phyloP scores from a whole-genome alignment of 2,113 vertebrate genomes.

The Notiomystis cincta region DNA sequence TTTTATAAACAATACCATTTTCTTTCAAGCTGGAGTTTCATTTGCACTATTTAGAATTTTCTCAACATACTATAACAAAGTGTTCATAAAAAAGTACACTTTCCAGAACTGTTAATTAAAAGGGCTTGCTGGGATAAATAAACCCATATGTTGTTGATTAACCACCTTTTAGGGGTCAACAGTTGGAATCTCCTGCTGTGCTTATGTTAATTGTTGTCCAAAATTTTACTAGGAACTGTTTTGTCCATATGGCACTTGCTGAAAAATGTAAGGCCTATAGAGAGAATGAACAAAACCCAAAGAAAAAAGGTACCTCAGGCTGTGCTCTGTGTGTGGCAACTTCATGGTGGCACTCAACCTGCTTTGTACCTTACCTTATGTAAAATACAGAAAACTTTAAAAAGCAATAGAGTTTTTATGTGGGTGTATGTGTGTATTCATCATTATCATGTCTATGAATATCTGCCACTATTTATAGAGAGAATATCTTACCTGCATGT shows the following conservation, averaged over 20 bases:
- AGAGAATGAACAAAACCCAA: background rate
- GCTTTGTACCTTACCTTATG: background rate
- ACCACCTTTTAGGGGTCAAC: constrained; percentile 80
- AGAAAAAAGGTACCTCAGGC: background rate
- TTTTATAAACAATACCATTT: background rate
- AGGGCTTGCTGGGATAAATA: constrained; percentile 75
- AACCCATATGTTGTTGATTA: constrained; percentile 85
- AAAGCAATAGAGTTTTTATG: background rate
- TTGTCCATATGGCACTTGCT: constrained; percentile 72
- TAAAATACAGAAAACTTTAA: background rate
- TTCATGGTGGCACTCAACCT: background rate
- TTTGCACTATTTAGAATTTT: constrained; percentile 39
- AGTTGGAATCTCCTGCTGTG: constrained; percentile 64
- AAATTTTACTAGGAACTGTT: constrained; percentile 65
- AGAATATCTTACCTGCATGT: background rate
- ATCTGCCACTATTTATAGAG: background rate
- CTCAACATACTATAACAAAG: constrained; percentile 12
- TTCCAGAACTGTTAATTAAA: constrained; percentile 79
- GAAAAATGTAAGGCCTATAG: constrained; percentile 40
- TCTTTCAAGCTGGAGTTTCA: constrained; percentile 37
- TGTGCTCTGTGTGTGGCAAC: background rate
- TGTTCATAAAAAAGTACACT: constrained; percentile 50
- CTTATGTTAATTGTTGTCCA: constrained; percentile 73
- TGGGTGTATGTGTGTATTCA: background rate
- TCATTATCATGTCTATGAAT: background rate